Percentiles rank a stretch among this genome's conserved stretches.
Conservation (phyloP, 2,113 vertebrate genomes). For the Leucosticte australis region DNA sequence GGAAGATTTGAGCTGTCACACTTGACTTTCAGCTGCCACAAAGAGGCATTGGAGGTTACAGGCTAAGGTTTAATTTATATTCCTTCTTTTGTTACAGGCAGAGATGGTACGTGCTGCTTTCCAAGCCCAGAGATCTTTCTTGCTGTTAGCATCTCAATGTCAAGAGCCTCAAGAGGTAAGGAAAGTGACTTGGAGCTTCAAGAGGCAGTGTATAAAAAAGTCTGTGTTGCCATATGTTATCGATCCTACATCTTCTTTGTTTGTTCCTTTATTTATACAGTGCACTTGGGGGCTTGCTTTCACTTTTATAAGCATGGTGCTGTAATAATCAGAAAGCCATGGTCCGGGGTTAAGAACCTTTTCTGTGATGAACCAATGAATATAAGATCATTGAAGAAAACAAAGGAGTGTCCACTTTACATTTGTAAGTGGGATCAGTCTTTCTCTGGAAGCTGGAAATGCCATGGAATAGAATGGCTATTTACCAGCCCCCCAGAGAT, state of each 20-base stretch:
- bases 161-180: conserved; percentile 92
- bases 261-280: neutral
- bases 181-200: neutral
- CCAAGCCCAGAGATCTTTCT: conserved; percentile 86
- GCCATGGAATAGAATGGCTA: neutral
- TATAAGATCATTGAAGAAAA: neutral
- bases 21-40: conserved; percentile 38
- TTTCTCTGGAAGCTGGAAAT: neutral
- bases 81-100: conserved; percentile 78
- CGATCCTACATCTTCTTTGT: neutral
- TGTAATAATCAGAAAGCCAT: neutral
- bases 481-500: neutral
- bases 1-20: conserved; percentile 17
- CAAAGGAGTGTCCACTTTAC: neutral
- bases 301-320: neutral
- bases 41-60: neutral
- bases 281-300: neutral
- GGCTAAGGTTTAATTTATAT: conserved; percentile 19
- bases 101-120: conserved; percentile 91
- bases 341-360: neutral
- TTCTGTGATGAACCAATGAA: neutral
- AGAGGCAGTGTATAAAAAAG: neutral
- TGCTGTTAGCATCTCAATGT: conserved; percentile 85
- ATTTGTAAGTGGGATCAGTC: neutral
- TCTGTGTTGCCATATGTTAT: neutral